phyloP scores from a whole-genome alignment of 1,140 invertebrate species.

The Pogonomyrmex californicus region DNA sequence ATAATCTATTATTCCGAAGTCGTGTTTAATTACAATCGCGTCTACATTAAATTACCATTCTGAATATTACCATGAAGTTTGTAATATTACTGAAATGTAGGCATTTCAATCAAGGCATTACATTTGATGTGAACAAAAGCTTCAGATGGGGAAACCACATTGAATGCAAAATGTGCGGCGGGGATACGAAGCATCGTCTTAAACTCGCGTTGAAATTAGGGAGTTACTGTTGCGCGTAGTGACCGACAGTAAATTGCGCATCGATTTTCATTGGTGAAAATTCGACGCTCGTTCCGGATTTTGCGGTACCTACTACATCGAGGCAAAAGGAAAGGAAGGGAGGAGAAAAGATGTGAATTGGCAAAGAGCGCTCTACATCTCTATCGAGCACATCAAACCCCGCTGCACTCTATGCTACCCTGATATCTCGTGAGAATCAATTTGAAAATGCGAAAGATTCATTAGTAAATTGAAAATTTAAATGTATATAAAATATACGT shows the following conservation, averaged over 20 bases:
- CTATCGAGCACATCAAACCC: neutral
- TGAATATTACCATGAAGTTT: too few relatives aligned
- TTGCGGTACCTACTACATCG: neutral
- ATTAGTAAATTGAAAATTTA: neutral
- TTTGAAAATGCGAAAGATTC: neutral
- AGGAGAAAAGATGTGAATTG: slow-evolving; percentile 1
- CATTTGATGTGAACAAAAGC: slow-evolving; percentile 28
- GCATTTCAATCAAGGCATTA: neutral
- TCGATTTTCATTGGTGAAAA: slow-evolving; percentile 30
- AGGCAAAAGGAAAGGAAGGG: neutral
- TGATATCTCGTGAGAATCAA: neutral
- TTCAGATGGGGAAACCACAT: neutral
- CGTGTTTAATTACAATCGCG: neutral
- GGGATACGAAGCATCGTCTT: neutral
- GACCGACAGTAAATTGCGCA: neutral
- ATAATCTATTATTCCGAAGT: neutral
- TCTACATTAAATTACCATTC: neutral
- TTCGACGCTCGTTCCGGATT: neutral
- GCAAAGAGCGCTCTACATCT: neutral
- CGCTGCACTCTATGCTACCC: neutral
- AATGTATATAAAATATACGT: neutral
- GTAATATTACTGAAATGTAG: neutral
- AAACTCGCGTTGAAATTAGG: neutral
- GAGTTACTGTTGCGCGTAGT: neutral
- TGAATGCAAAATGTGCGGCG: slow-evolving; percentile 9